Base-by-base conservation (phyloP, 2,888 invertebrate genomes). In the Sipha maydis region DNA sequence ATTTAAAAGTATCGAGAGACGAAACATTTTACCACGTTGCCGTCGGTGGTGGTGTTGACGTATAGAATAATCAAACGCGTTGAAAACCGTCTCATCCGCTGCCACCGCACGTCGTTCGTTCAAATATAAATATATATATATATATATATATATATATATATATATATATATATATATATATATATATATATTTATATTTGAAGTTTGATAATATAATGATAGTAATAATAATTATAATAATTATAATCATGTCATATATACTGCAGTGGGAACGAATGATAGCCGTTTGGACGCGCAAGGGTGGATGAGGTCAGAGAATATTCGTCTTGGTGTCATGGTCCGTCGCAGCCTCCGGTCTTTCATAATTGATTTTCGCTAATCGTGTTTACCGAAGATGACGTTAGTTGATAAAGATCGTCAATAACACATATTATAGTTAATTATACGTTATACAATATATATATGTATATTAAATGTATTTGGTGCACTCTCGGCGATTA, bases 311-410 rank as follows among this genome's bases (percentile, higher is more conserved):
- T 48, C 14, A 14, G 48, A 11, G 14, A 48, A 48, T 11, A 48
- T 48, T 48, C 14, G 48, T 48, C 48, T 48, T 11, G 48, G 14
- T 14, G 14, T 48, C 48, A 2, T 25, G 25, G 61, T 25, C 25
- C 25, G 25, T 21, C 61, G 19, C 21, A 19, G 83, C 83, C 83
- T 84, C 83, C 41, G 84, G 84, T 75, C 75, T 84, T 84, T 84
- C 75, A 25, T 76, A 73, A 84, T 84, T 41, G 84, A 76, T 84
- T 76, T 84, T 84, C 61, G 84, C 84, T 61, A 84, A 84, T 75
- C 84, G 61, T 76, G 41, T 84, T 76, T 76, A 61, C 84, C 61
- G 28, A 84, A 76, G 84, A 76, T 34, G 25, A 11, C 25, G 71
- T 61, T 61, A 28, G n/a, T 25, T n/a, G 54, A 19, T 21, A 31